Evolutionary conservation across 2,888 invertebrate species (phyloP).

Genomic region (Trachelus iudaicus): DNA sequence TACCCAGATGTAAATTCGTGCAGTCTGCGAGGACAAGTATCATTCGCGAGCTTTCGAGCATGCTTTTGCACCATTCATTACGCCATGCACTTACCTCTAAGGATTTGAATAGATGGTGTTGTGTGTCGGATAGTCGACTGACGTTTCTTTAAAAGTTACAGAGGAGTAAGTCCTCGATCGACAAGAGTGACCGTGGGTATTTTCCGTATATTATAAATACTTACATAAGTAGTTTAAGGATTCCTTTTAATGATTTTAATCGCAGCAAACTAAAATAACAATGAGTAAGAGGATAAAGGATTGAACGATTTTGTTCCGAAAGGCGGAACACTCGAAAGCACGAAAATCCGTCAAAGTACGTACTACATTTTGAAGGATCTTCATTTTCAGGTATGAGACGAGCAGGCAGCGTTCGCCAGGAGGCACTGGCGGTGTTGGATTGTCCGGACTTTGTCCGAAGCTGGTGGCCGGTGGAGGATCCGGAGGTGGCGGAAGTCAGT

Average conservation of each 20-base stretch:
- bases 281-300: no score
- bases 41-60: neutral
- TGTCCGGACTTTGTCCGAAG: slow-evolving; percentile 62
- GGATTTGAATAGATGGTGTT: neutral
- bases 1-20: neutral
- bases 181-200: neutral
- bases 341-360: neutral
- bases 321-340: neutral
- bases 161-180: neutral
- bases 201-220: neutral
- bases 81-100: neutral
- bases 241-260: no score
- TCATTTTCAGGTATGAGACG: slow-evolving; percentile 62
- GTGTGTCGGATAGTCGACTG: neutral
- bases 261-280: no score
- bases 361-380: neutral
- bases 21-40: neutral
- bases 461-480: slow-evolving; percentile 57
- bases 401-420: slow-evolving; percentile 62
- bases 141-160: neutral
- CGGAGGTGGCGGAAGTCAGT: slow-evolving; percentile 54
- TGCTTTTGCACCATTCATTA: neutral
- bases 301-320: no score
- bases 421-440: slow-evolving; percentile 56
- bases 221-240: no score